Conservation (phyloP, 2,797 vertebrate species). For the Chaetodon trifasciatus region DNA sequence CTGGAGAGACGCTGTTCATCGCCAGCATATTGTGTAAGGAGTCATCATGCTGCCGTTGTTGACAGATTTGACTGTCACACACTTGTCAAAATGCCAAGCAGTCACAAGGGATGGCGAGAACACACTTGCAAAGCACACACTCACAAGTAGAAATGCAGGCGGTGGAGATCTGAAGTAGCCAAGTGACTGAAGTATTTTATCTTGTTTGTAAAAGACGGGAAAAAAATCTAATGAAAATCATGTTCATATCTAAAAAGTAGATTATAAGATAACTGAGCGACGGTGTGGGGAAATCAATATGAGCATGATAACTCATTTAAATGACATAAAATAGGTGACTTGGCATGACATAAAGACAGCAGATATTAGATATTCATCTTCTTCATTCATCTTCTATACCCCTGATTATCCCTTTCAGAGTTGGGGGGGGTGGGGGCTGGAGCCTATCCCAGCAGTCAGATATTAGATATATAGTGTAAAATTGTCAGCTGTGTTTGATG, state of each 20-base stretch:
- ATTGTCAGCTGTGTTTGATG: not conserved
- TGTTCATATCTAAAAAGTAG: constrained; percentile 52
- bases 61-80: constrained; percentile 76
- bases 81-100: constrained; percentile 76
- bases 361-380: not conserved
- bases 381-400: too few species aligned
- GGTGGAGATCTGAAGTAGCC: constrained; percentile 51
- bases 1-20: constrained; percentile 59
- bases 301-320: not conserved
- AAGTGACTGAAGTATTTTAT: constrained; percentile 46
- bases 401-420: too few species aligned
- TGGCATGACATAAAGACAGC: not conserved
- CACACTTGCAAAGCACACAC: constrained; percentile 1
- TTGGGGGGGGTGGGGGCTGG: too few species aligned
- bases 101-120: constrained; percentile 57
- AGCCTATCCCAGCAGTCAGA: too few species aligned
- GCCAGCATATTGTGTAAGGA: constrained; percentile 77
- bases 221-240: constrained; percentile 36
- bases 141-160: constrained; percentile 25
- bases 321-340: not conserved
- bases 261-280: constrained; percentile 19
- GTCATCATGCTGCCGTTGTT: constrained; percentile 69
- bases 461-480: not conserved
- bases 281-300: not conserved
- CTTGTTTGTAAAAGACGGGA: constrained; percentile 47